Evolutionary conservation across 2,797 vertebrate genomes (phyloP).

Genomic region (Takifugu ocellatus): DNA sequence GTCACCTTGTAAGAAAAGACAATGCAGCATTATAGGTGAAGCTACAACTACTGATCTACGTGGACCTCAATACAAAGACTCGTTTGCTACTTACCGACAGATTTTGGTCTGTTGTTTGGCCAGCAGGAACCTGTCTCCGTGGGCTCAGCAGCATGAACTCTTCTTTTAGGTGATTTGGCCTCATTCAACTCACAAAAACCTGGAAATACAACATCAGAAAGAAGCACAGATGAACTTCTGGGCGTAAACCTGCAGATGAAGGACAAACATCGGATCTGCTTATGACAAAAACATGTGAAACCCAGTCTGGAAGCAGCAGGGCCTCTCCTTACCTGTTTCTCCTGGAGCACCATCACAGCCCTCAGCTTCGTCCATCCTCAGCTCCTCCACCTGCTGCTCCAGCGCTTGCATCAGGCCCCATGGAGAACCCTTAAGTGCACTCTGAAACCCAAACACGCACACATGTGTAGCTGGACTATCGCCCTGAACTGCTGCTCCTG

Average conservation of each 20-base stretch:
- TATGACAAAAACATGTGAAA: constrained; percentile 3
- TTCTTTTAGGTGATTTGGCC: constrained; percentile 65
- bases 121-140: constrained; percentile 44
- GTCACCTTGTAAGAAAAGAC: constrained; percentile 67
- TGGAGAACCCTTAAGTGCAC: constrained; percentile 73
- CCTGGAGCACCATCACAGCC: constrained; percentile 53
- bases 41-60: not conserved
- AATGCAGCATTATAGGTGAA: constrained; percentile 3
- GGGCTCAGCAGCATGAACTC: constrained; percentile 49
- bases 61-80: not conserved
- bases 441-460: constrained; percentile 62
- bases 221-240: not conserved
- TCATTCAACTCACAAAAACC: constrained; percentile 74
- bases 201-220: constrained; percentile 25
- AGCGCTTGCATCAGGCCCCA: constrained; percentile 81
- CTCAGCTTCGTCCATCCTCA: constrained; percentile 67
- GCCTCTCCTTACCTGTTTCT: constrained; percentile 67
- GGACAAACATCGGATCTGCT: not conserved
- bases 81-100: constrained; percentile 59
- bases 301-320: constrained; percentile 69
- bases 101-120: constrained; percentile 65
- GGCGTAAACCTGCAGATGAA: not conserved
- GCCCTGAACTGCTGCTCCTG: not conserved
- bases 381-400: constrained; percentile 84
- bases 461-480: not conserved